Conservation (phyloP, 1,140 invertebrate species). For the Hylaeus volcanicus region DNA sequence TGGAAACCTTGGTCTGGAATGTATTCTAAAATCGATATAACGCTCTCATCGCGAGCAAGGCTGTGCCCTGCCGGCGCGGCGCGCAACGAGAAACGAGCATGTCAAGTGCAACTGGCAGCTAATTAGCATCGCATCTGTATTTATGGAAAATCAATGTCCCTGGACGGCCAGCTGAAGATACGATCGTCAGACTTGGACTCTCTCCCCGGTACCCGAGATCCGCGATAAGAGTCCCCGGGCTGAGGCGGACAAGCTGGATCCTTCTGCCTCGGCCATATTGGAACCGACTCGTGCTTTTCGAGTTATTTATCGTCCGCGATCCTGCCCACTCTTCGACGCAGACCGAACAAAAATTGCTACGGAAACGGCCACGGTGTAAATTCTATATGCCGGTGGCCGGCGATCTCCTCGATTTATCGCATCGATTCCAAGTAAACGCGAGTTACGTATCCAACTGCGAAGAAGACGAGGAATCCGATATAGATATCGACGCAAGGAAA, state of each 20-base stretch:
- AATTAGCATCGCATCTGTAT: slow-evolving; percentile 41
- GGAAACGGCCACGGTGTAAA: neutral
- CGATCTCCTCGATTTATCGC: too few relatives aligned
- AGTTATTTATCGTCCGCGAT: neutral
- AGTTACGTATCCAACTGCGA: too few relatives aligned
- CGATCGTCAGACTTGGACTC: neutral
- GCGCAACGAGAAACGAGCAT: slow-evolving; percentile 12
- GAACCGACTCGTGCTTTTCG: neutral
- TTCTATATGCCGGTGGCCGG: too few relatives aligned
- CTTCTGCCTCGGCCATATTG: neutral
- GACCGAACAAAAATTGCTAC: neutral
- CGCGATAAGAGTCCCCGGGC: slow-evolving; percentile 2
- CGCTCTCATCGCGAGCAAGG: neutral
- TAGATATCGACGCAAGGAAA: too few relatives aligned
- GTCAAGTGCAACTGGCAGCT: slow-evolving; percentile 33
- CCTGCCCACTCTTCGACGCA: too few relatives aligned
- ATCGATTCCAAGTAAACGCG: too few relatives aligned
- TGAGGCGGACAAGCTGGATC: neutral
- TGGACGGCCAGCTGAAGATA: neutral
- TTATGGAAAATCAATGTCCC: slow-evolving; percentile 44
- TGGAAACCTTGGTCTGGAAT: neutral
- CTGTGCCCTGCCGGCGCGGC: neutral
- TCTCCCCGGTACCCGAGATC: slow-evolving; percentile 6
- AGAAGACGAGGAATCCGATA: too few relatives aligned
- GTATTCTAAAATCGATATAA: neutral